Evolutionary conservation across 2,113 vertebrate species (phyloP).

Genomic region (Scomber scombrus): DNA sequence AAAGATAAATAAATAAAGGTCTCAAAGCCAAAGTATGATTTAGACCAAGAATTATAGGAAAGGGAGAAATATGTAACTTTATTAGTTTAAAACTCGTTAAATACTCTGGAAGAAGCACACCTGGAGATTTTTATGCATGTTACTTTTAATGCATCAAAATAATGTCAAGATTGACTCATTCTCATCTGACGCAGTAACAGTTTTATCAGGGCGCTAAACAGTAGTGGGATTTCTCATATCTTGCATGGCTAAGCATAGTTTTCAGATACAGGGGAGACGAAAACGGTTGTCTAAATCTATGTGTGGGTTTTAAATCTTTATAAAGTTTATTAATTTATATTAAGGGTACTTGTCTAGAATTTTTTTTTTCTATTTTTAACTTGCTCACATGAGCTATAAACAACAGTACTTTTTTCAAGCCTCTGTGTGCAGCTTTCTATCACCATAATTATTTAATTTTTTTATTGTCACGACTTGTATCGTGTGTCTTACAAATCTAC

Average conservation of each 20-base stretch:
- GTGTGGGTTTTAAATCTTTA: slow-evolving; percentile 72
- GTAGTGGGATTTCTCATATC: slow-evolving; percentile 60
- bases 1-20: slow-evolving; percentile 56
- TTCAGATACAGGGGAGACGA: slow-evolving; percentile 47
- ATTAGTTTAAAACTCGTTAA: slow-evolving; percentile 36
- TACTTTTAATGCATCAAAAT: slow-evolving; percentile 41
- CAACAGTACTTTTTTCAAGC: slow-evolving; percentile 48
- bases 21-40: slow-evolving; percentile 75
- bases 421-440: slow-evolving; percentile 61
- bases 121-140: slow-evolving; percentile 71
- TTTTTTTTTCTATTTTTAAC: slow-evolving; percentile 49
- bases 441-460: slow-evolving; percentile 30
- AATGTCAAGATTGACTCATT: slow-evolving; percentile 10
- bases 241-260: slow-evolving; percentile 74
- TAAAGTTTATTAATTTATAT: slow-evolving; percentile 76
- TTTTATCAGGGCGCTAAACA: slow-evolving; percentile 44
- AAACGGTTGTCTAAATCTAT: slow-evolving; percentile 61
- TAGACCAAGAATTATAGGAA: slow-evolving; percentile 47
- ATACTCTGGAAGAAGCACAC: slow-evolving; percentile 49
- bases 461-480: slow-evolving; percentile 26
- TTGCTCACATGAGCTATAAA: slow-evolving; percentile 55
- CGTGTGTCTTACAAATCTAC: slow-evolving; percentile 35
- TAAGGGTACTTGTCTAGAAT: slow-evolving; percentile 60
- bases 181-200: slow-evolving; percentile 42
- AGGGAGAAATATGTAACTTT: slow-evolving; percentile 33